Conservation (phyloP, 92 coral and sea anemone species). For the Porites divaricata region DNA sequence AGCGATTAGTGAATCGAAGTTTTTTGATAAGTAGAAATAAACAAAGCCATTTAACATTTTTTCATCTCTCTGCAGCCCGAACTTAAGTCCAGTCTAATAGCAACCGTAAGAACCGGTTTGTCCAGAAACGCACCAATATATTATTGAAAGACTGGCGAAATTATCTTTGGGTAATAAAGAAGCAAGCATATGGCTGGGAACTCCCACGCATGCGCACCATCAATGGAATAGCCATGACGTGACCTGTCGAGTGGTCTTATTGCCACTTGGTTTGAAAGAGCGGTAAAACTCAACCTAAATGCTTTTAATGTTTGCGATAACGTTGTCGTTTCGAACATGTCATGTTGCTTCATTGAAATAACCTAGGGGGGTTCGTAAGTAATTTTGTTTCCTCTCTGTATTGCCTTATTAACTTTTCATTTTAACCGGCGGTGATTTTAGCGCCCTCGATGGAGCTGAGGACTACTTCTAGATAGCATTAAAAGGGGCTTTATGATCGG, state of each 20-base stretch:
- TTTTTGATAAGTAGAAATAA: neutral
- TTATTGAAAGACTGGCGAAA: neutral
- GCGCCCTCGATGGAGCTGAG: neutral
- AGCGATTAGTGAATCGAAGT: neutral
- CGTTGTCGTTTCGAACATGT: constrained; percentile 24
- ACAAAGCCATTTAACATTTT: neutral
- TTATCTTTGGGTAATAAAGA: neutral
- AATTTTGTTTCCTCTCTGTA: neutral
- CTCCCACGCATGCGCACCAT: constrained; percentile 23
- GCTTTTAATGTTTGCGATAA: constrained; percentile 26
- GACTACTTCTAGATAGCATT: neutral
- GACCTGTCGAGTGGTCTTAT: constrained; percentile 20
- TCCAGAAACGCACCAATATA: neutral
- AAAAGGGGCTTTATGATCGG: neutral
- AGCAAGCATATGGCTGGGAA: neutral
- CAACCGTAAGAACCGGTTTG: neutral
- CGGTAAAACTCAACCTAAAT: constrained; percentile 15
- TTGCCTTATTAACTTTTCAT: neutral
- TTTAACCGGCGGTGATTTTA: neutral
- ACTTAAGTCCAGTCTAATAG: neutral
- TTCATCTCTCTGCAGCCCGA: neutral
- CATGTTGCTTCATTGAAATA: constrained; percentile 18
- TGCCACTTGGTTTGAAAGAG: constrained; percentile 28
- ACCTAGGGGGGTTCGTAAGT: constrained; percentile 18
- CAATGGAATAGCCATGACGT: neutral